phyloP scores from a whole-genome alignment of 2,113 vertebrate species.

The Haplotaxodon microlepis region DNA sequence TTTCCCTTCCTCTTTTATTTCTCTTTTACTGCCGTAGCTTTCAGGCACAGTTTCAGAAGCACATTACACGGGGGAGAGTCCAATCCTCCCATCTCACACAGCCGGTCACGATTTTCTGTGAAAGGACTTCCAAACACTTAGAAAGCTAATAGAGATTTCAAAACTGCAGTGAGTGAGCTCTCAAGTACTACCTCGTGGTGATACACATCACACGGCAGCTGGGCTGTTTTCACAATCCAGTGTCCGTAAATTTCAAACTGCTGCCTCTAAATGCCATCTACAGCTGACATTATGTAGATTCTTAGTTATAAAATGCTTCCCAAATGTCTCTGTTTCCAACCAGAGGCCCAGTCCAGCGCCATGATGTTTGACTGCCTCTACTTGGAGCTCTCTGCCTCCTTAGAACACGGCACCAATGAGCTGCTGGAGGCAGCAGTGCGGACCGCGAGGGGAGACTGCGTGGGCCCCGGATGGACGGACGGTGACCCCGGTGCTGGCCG shows the following conservation, averaged over 20 bases:
- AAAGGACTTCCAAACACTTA: background rate
- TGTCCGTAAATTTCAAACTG: background rate
- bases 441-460: slow-evolving; percentile 76
- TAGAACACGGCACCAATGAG: slow-evolving; percentile 85
- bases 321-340: background rate
- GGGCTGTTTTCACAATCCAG: background rate
- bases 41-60: background rate
- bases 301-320: background rate
- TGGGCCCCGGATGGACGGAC: slow-evolving; percentile 65
- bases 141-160: background rate
- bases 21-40: background rate
- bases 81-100: background rate
- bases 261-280: background rate
- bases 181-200: background rate
- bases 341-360: slow-evolving; percentile 80
- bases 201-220: background rate
- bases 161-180: background rate
- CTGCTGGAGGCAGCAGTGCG: slow-evolving; percentile 82
- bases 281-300: background rate
- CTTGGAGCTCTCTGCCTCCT: slow-evolving; percentile 83
- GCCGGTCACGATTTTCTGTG: background rate
- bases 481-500: slow-evolving; percentile 62
- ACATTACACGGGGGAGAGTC: background rate
- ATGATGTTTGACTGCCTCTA: slow-evolving; percentile 82
- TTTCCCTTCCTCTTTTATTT: background rate